Evolutionary conservation across 2,888 invertebrate genomes (phyloP).

Genomic region (Gymnocheta viridis): DNA sequence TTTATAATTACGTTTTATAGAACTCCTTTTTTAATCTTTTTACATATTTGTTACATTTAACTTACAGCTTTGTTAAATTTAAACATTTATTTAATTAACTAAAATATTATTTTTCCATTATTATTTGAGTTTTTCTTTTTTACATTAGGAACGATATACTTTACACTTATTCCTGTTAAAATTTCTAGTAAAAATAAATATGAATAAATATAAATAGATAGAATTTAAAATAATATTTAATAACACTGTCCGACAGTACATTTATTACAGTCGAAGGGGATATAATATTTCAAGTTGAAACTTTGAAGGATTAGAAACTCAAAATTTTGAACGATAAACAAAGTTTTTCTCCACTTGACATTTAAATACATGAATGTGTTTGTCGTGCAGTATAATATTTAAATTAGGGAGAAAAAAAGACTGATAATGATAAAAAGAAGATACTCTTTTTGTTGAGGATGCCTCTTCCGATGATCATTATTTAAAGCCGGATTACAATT

Average conservation of each 20-base stretch:
- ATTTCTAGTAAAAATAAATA: slow-evolving; percentile 27
- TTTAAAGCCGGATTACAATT: slow-evolving; percentile 47
- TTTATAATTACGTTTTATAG: background rate
- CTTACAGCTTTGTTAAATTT: background rate
- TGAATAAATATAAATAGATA: background rate
- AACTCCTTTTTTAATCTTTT: background rate
- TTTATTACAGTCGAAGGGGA: background rate
- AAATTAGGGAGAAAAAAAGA: background rate
- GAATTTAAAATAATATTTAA: background rate
- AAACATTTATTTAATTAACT: slow-evolving; percentile 44
- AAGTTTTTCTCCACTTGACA: too few relatives aligned
- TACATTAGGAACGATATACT: slow-evolving; percentile 54
- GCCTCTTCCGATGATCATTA: slow-evolving; percentile 4
- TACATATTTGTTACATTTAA: slow-evolving; percentile 26
- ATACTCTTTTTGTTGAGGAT: slow-evolving; percentile 12
- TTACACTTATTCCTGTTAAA: slow-evolving; percentile 35
- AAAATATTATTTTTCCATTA: slow-evolving; percentile 11
- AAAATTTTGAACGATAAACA: too few relatives aligned
- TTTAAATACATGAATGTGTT: background rate
- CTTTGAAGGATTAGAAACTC: background rate
- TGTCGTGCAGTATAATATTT: background rate
- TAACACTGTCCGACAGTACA: background rate
- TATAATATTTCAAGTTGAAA: background rate
- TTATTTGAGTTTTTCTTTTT: slow-evolving; percentile 24
- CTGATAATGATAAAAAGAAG: slow-evolving; percentile 20